Base-by-base conservation (phyloP, 2,888 invertebrate species). In the Steinernema scapterisci region DNA sequence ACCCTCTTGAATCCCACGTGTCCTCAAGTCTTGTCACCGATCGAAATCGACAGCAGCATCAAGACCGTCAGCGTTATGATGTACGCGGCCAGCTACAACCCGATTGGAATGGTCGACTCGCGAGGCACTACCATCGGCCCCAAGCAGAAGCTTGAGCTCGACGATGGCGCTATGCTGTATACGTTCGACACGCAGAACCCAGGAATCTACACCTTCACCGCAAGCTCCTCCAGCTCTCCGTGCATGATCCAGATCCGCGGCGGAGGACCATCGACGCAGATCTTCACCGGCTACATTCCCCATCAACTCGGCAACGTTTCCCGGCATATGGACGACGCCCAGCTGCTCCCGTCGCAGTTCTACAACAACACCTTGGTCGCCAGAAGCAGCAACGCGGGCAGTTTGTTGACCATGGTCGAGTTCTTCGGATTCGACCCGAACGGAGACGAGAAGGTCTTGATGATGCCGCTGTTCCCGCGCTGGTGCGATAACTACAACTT, bases 181-280 rank as follows among this genome's bases (percentile, higher is more conserved):
- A 48, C 48, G 45, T 76, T 81, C 46, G n/a, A 9, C 38, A 44
- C 74, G 0, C 7, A n/a, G 21, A 19, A 75, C 21, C 74, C 71
- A 19, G 75, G 75, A 48, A 19, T 81, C 27, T 82, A 81, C 75
- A 63, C 70, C 45, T 74, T 82, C 54, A 74, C 74, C 48, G 73
- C 78, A 52, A 75, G 75, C 70, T 46, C 51, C 44, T 43, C 73
- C 3, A 77, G 77, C n/a, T 79, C 80, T 21, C 31, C 74, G 19
- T 83, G 83, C 72, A 78, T 78, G 73, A 80, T 79, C 19, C 80
- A 82, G 52, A 73, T 82, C 21, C 80, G 81, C 51, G 77, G 81
- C n/a, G 71, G 51, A 51, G 82, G 81, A 31, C 78, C 80, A 1
- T 3, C 38, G 38, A 38, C 38, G 38, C 76, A 81, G 51, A 79